A percentile compares a stretch with the other conserved stretches of the same genome.
These are phyloP conservation scores for Sebastes oblongus DNA, from an alignment of 2,797 vertebrate genomes.

Conservation along the genomic window DNA sequence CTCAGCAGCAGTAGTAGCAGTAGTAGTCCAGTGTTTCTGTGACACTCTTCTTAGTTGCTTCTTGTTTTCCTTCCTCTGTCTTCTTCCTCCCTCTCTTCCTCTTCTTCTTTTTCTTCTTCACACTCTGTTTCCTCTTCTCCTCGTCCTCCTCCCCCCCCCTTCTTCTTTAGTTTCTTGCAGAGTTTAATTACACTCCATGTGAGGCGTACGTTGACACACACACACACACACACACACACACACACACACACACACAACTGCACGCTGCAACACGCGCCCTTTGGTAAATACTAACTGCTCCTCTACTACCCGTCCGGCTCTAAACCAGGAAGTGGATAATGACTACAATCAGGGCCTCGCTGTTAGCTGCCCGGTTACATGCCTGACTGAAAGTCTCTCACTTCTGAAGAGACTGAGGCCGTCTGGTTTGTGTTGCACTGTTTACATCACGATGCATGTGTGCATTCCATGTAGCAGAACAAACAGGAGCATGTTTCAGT, in stretches of 20 bases:
- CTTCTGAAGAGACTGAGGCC: background rate
- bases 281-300: slow-evolving; percentile 7
- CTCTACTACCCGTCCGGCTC: slow-evolving; percentile 44
- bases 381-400: slow-evolving; percentile 50
- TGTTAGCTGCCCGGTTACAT: slow-evolving; percentile 36
- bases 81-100: background rate
- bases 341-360: slow-evolving; percentile 52
- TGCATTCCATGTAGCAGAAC: no score
- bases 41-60: background rate
- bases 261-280: slow-evolving; percentile 24
- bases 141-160: background rate
- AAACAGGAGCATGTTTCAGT: background rate
- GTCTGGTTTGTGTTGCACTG: background rate
- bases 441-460: background rate
- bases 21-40: background rate
- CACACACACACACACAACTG: background rate
- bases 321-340: slow-evolving; percentile 66
- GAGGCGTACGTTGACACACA: background rate
- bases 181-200: slow-evolving; percentile 18
- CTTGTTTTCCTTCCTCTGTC: background rate
- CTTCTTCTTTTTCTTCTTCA: background rate
- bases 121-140: background rate
- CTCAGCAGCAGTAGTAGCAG: background rate
- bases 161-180: background rate
- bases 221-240: slow-evolving; percentile 3